Evolutionary conservation across 2,797 vertebrate species (phyloP), one percentile per base, ranked within the genome.

Genomic region (Scyliorhinus canicula): DNA sequence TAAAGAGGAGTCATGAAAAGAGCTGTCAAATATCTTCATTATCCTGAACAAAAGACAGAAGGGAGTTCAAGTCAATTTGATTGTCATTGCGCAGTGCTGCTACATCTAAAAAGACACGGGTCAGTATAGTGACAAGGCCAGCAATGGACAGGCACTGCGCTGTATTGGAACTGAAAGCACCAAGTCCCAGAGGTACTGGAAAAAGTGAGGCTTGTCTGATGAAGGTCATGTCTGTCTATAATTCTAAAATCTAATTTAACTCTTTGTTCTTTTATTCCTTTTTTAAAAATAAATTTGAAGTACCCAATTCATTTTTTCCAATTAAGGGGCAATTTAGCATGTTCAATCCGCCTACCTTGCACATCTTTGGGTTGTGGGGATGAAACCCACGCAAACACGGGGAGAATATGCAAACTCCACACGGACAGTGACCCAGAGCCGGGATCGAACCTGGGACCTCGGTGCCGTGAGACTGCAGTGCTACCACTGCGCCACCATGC

Each of bases 61-160:
- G 93, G 67, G 93, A 94, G 93, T 94, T 94, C 93, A 94, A 94
- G 93, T 94, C 93, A 94, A 94, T 94, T 94, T 94, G 93, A 94
- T 94, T 94, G 93, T 94, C 93, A 94, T 94, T 94, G 93, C 67
- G 28, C 93, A 16, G 93, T 55, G 93, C 67, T 74, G 93, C 69
- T 94, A 74, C 93, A 94, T 94, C 67, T 94, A 94, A 94, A 94
- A 94, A 94, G 93, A 94, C 93, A 55, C 21, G 16, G 93, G 93
- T 94, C 93, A 94, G 93, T 71, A 74, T 71, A 71, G 65, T 94
- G 93, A 94, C 93, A 94, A 94, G 93, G 93, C 93, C 93, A 74
- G 67, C 67, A 94, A 94, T 74, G 93, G 93, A 71, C 93, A 52
- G 93, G 71, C 93, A 94, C 67, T 94, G 93, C 74, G 93, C 65